These are phyloP conservation scores for Pluvianellus socialis DNA, from an alignment of 2,113 vertebrate species.

Conservation along the genomic window DNA sequence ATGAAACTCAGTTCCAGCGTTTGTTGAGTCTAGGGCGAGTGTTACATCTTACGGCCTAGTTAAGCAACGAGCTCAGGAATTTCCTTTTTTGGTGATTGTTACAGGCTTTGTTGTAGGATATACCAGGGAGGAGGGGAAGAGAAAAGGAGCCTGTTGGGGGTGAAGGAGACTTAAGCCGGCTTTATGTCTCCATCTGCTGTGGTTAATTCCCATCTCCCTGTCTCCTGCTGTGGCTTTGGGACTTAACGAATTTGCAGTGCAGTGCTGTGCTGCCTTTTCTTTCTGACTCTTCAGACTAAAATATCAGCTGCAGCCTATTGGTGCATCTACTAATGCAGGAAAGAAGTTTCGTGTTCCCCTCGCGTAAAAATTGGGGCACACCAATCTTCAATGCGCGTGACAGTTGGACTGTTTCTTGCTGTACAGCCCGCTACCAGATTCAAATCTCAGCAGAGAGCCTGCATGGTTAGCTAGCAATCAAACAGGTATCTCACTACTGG, in stretches of 20 bases:
- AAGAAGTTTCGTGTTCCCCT: not conserved
- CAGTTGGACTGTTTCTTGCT: not conserved
- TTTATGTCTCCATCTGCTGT: conserved; percentile 48
- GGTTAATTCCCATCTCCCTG: conserved; percentile 20
- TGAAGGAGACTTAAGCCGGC: conserved; percentile 16
- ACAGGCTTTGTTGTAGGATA: not conserved
- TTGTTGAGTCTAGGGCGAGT: not conserved
- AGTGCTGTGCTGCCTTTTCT: not conserved
- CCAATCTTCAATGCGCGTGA: not conserved
- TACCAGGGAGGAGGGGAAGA: not conserved
- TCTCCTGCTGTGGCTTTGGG: conserved; percentile 21
- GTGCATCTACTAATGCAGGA: not conserved
- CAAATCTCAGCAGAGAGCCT: not conserved
- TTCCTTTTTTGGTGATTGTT: conserved; percentile 24
- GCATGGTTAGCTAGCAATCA: not conserved
- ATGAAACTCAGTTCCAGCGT: not conserved
- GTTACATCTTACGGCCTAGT: not conserved
- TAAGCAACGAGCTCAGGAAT: not conserved
- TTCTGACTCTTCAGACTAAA: not conserved
- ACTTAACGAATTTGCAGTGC: not conserved
- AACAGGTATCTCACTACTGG: not conserved
- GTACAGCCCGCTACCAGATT: not conserved
- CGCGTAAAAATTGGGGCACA: not conserved
- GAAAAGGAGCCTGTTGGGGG: not conserved
- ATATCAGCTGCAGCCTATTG: not conserved